Base-by-base conservation (phyloP, 2,113 vertebrate genomes). In the Notothenia coriiceps region DNA sequence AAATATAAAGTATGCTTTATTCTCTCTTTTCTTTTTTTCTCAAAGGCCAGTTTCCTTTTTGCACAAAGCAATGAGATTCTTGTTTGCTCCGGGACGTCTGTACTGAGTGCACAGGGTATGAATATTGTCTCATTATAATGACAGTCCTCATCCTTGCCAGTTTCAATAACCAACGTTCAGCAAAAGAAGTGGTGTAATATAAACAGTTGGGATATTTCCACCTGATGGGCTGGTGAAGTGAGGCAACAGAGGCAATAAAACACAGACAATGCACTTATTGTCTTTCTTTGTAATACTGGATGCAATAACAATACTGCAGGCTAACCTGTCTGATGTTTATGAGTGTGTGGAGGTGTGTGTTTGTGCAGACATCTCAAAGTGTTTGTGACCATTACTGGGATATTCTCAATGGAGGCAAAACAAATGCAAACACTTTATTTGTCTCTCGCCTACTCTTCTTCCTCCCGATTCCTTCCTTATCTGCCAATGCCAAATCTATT, bases 41-140 rank as follows among this genome's bases (percentile, higher is more conserved):
- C 78, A 82, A 77, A 68, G 76, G 76, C 73, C 74, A 76, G 50
- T 70, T 86, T 85, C 62, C 57, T 79, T 82, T 82, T 86, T 72
- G 82, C 82, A 75, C 80, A 80, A 57, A 71, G 73, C 70, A 80
- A 73, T 86, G 80, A 81, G 86, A 80, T 56, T 76, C 61, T 33
- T 85, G 84, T 90, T 87, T 88, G 77, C 85, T 78, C 70, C 69
- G 84, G 84, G 87, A 87, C 62, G 79, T 83, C 83, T 82, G 20
- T 40, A 63, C 83, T 47, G 69, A 85, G 84, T 80, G 81, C 84
- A 69, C 46, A 35, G 82, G 69, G 74, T 91, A 85, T 86, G 88
- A 87, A 92, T 91, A 86, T 89, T 91, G 89, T 93, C 88, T 89
- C 78, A 86, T 91, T 88, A 91, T 92, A 90, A 91, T 88, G 90